Percentiles rank a stretch among this genome's conserved stretches.
These are phyloP conservation scores for Lacanobia wlatinum DNA, from an alignment of 2,888 invertebrate species.

Conservation along the genomic window DNA sequence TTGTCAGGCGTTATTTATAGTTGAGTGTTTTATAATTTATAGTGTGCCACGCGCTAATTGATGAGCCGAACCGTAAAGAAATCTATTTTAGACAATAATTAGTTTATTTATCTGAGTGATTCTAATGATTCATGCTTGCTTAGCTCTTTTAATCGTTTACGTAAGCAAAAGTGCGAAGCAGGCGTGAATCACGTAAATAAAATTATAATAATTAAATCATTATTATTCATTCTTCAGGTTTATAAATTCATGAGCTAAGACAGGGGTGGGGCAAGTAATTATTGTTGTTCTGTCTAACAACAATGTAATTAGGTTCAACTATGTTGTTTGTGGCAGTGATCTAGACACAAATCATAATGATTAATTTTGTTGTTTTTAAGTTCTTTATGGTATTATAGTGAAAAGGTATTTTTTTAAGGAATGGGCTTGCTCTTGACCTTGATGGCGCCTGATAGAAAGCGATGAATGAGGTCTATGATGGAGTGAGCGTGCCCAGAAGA, in stretches of 20 bases:
- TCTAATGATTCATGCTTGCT: neutral
- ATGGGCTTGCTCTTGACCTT: too few relatives aligned
- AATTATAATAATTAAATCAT: constrained; percentile 46
- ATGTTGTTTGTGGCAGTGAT: neutral
- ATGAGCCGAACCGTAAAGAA: neutral
- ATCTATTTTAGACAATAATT: constrained; percentile 5
- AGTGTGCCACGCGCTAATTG: neutral
- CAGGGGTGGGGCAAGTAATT: neutral
- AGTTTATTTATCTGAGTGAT: constrained; percentile 4
- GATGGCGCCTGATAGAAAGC: too few relatives aligned
- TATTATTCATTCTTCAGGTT: constrained; percentile 24
- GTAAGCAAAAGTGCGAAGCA: neutral
- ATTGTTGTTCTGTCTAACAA: neutral
- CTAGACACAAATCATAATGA: neutral
- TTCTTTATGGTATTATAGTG: neutral
- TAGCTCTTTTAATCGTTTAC: neutral
- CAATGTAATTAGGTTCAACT: neutral
- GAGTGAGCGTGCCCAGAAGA: too few relatives aligned
- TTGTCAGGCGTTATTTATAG: constrained; percentile 25
- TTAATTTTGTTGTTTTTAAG: too few relatives aligned
- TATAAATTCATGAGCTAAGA: constrained; percentile 17
- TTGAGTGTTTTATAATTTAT: neutral
- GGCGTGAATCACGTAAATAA: constrained; percentile 5
- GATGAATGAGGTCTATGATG: too few relatives aligned
- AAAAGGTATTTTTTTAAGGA: neutral